Evolutionary conservation across 2,888 invertebrate genomes (phyloP).

Genomic region (Lepidocyrtoides sp.): DNA sequence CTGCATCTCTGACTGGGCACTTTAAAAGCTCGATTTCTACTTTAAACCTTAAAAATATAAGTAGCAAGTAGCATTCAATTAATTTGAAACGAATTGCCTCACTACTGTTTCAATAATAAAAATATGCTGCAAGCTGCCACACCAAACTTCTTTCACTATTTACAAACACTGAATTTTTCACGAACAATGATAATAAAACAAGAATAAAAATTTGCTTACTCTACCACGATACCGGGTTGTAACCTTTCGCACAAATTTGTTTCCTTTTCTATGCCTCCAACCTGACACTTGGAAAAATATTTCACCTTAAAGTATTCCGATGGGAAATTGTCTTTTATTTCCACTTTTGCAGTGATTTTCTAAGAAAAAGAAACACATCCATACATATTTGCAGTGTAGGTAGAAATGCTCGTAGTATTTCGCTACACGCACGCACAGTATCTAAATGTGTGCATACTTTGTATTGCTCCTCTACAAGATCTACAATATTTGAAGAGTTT

Average conservation of each 20-base stretch:
- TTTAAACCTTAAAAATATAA: constrained; percentile 63
- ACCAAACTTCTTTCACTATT: too few relatives aligned
- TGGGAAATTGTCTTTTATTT: constrained; percentile 73
- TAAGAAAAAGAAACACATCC: background rate
- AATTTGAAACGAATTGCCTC: too few relatives aligned
- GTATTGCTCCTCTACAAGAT: constrained; percentile 97
- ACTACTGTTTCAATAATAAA: too few relatives aligned
- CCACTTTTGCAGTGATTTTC: constrained; percentile 71
- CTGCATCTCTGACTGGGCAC: constrained; percentile 64
- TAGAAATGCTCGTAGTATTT: background rate
- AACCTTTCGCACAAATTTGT: constrained; percentile 63
- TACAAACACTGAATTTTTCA: background rate
- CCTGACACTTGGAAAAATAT: constrained; percentile 70
- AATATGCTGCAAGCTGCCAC: too few relatives aligned
- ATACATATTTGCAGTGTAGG: background rate
- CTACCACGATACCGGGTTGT: constrained; percentile 35
- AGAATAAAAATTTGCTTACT: constrained; percentile 53
- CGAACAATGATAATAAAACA: background rate
- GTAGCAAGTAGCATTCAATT: background rate
- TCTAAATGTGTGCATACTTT: constrained; percentile 90
- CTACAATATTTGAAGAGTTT: constrained; percentile 98
- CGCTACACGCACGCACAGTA: too few relatives aligned
- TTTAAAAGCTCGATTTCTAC: constrained; percentile 75
- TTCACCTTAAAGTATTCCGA: constrained; percentile 67
- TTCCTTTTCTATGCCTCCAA: constrained; percentile 5